Base-by-base conservation (phyloP, 2,888 invertebrate genomes). In the Rhagonycha lutea region DNA sequence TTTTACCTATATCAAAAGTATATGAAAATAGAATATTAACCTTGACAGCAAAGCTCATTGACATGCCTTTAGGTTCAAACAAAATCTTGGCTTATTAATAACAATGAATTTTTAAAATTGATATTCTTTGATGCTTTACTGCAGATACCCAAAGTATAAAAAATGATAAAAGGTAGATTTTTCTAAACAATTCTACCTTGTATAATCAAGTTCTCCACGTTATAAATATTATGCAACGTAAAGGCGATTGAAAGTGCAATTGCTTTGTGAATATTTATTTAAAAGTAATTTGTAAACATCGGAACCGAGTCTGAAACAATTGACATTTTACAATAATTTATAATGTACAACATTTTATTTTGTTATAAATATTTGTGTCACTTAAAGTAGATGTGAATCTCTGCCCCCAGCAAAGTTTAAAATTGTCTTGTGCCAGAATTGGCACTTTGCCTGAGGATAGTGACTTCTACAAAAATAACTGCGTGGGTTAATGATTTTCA, bases 341-440 rank as follows among this genome's bases (percentile, higher is more conserved):
- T 2, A n/a, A 5, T 2, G 47, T 0, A n/a, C 5, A 47, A 47
- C 47, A 47, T 47, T 47, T 12, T 47, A 47, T n/a, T 8, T n/a
- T n/a, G n/a, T n/a, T 47, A n/a, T 47, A 47, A 47, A 47, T 47
- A 47, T n/a, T 47, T 47, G 47, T 47, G n/a, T n/a, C 47, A n/a
- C n/a, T 47, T 47, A n/a, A 47, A 47, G 47, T 47, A n/a, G n/a
- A 47, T 47, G n/a, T 47, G 47, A 47, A 47, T 47, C n/a, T n/a
- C n/a, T 26, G 68, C 29, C 81, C 83, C 83, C 84, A 78, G 83
- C 83, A 79, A 82, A 80, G 83, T 78, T 78, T 81, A 77, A 73
- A 78, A 79, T 83, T 82, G 84, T 84, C 84, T 84, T 84, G 84
- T 83, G 84, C 84, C 84, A 72, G 78, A 77, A 75, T 78, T 84